phyloP scores from a whole-genome alignment of 2,113 vertebrate species.

The Mola mola region DNA sequence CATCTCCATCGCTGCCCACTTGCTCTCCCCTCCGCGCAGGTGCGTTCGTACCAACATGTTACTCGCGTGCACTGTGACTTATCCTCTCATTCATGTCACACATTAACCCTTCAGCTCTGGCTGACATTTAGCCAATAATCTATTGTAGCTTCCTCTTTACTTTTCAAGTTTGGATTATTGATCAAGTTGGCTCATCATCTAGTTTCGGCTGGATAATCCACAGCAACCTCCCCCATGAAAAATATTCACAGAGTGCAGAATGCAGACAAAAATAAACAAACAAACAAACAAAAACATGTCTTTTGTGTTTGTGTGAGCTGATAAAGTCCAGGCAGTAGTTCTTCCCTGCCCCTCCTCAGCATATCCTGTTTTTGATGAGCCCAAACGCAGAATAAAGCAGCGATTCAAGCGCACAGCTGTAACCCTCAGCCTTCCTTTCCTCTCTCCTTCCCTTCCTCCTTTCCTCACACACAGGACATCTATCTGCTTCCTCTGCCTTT shows the following conservation, averaged over 20 bases:
- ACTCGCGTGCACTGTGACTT: not conserved
- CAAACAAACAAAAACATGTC: not conserved
- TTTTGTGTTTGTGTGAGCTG: constrained; percentile 8
- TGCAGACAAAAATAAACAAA: too few relatives aligned
- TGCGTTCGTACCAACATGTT: constrained; percentile 16
- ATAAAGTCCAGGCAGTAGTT: constrained; percentile 41
- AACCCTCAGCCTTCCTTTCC: constrained; percentile 55
- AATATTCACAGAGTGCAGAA: not conserved
- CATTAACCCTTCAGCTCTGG: too few relatives aligned
- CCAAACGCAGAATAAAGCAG: constrained; percentile 69
- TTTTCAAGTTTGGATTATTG: too few relatives aligned
- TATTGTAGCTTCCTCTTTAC: too few relatives aligned
- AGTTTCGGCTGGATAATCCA: too few relatives aligned
- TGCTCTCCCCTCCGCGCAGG: constrained; percentile 43
- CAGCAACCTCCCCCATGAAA: too few relatives aligned
- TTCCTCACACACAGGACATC: constrained; percentile 22
- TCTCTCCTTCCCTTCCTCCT: constrained; percentile 57
- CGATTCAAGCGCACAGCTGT: constrained; percentile 75
- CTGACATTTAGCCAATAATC: too few relatives aligned
- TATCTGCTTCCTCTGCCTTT: not conserved
- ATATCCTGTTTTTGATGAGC: constrained; percentile 69
- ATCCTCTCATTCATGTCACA: too few relatives aligned
- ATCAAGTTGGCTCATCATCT: too few relatives aligned
- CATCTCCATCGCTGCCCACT: constrained; percentile 65
- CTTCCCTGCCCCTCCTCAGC: constrained; percentile 44